phyloP scores from a whole-genome alignment of 1,140 invertebrate species.

The Diuraphis noxia region DNA sequence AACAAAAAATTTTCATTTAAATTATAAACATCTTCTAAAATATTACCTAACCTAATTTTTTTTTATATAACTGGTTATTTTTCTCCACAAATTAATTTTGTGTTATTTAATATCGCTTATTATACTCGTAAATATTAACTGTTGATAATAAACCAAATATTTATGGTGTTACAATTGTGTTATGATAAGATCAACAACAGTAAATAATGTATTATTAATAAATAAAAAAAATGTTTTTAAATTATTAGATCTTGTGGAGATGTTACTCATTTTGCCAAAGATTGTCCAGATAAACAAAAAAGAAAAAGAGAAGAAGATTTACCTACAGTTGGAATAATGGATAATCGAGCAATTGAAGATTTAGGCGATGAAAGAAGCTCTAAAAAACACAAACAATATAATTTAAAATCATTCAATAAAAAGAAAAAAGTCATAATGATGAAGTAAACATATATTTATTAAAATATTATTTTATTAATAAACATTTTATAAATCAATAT shows the following conservation, averaged over 20 bases:
- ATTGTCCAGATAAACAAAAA: constrained; percentile 69
- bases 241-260: constrained; percentile 73
- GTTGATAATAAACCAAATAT: neutral
- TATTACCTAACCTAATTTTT: neutral
- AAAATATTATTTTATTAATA: neutral
- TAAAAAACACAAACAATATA: constrained; percentile 46
- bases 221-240: neutral
- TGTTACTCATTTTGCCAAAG: constrained; percentile 81
- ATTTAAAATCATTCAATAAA: constrained; percentile 11
- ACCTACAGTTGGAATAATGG: constrained; percentile 60
- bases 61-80: neutral
- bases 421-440: constrained; percentile 42
- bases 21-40: neutral
- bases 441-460: neutral
- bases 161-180: no score
- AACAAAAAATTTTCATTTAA: neutral
- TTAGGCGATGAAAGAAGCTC: constrained; percentile 57
- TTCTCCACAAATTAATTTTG: neutral
- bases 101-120: neutral
- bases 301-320: constrained; percentile 61
- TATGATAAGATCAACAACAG: neutral
- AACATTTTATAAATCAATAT: neutral
- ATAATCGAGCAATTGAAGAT: constrained; percentile 59
- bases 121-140: neutral
- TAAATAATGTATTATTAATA: neutral